phyloP scores from a whole-genome alignment of 2,113 vertebrate genomes.

The Gasterosteus aculeatus region DNA sequence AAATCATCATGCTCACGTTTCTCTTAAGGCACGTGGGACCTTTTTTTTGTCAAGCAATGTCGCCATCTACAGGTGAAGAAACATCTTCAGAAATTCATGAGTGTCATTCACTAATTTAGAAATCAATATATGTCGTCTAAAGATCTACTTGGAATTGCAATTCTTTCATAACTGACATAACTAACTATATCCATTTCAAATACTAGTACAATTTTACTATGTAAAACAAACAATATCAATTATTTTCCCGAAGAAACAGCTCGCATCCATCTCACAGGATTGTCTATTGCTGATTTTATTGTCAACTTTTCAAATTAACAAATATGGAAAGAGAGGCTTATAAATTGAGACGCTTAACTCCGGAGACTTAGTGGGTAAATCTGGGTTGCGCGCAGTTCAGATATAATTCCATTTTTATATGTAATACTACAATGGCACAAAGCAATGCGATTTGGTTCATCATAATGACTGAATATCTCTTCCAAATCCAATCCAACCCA shows the following conservation, averaged over 20 bases:
- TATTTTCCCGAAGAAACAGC: not conserved
- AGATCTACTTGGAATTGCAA: not conserved
- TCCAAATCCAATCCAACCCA: constrained; percentile 85
- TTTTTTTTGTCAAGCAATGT: constrained; percentile 86
- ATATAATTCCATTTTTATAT: constrained; percentile 43
- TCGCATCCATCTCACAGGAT: not conserved
- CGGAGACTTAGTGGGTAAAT: constrained; percentile 24
- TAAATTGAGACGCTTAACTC: constrained; percentile 26
- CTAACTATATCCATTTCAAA: not conserved
- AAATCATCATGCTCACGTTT: constrained; percentile 45
- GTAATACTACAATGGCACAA: constrained; percentile 80
- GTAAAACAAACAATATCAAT: not conserved
- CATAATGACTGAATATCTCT: constrained; percentile 80
- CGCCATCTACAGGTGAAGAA: constrained; percentile 91
- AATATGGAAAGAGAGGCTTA: constrained; percentile 26
- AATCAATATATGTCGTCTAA: constrained; percentile 12
- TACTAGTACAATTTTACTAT: not conserved
- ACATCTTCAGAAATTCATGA: constrained; percentile 15
- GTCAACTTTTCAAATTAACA: constrained; percentile 18
- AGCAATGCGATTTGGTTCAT: constrained; percentile 84
- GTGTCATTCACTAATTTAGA: constrained; percentile 34
- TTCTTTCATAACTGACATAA: not conserved
- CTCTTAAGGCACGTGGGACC: constrained; percentile 25
- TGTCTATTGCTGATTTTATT: constrained; percentile 11
- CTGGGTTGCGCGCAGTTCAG: constrained; percentile 27